Percentiles rank a stretch among this genome's conserved stretches.
Evolutionary conservation across 2,113 vertebrate genomes (phyloP).

Genomic region (Corythoichthys intestinalis): DNA sequence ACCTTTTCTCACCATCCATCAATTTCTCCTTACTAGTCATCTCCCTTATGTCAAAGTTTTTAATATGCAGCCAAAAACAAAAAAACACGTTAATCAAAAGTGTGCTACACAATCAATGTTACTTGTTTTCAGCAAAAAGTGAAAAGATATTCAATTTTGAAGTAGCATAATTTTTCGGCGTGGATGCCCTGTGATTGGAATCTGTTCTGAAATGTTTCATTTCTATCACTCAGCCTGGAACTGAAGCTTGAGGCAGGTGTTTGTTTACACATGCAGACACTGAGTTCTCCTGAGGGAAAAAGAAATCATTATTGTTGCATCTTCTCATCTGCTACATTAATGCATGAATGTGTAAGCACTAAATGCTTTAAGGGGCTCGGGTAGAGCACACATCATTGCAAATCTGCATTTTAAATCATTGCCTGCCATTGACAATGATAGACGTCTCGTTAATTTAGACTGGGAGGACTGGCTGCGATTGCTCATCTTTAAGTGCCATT

Average conservation of each 20-base stretch:
- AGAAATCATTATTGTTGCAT: neutral
- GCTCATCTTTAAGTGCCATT: too few relatives aligned
- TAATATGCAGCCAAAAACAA: too few relatives aligned
- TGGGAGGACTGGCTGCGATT: too few relatives aligned
- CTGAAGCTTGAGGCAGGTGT: slow-evolving; percentile 12
- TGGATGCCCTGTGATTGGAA: neutral
- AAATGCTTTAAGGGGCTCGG: neutral
- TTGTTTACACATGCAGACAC: slow-evolving; percentile 17
- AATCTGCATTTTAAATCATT: neutral
- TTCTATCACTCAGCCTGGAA: slow-evolving; percentile 9
- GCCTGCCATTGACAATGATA: too few relatives aligned
- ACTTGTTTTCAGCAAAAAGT: too few relatives aligned
- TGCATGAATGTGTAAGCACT: neutral
- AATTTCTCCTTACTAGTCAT: neutral
- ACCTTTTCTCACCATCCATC: neutral
- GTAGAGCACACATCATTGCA: neutral
- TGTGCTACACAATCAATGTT: too few relatives aligned
- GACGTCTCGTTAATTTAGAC: too few relatives aligned
- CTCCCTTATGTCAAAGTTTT: too few relatives aligned
- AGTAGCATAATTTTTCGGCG: too few relatives aligned
- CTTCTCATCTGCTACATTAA: neutral
- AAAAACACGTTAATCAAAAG: too few relatives aligned
- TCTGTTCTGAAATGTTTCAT: neutral
- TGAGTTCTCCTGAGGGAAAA: neutral
- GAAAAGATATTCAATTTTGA: too few relatives aligned